Base-by-base conservation (phyloP, 1,140 invertebrate genomes). In the Oreohelix idahoensis region DNA sequence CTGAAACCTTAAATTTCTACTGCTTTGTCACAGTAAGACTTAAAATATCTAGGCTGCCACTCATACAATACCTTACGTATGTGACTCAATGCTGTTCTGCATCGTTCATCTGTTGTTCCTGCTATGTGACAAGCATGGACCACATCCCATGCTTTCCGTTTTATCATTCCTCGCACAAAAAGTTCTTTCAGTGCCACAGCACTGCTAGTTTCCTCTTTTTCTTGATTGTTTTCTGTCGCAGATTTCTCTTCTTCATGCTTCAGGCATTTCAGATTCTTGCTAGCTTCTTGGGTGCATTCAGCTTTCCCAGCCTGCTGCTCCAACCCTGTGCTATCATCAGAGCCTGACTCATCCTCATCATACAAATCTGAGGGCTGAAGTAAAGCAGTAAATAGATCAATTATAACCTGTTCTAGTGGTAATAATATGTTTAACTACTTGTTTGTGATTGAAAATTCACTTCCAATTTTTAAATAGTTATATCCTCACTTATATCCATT, bases 101-200 rank as follows among this genome's bases (percentile, higher is more conserved):
- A 82, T 11, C 80, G n/a, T 58, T 82, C 80, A 70, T 82, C 80
- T 1, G 80, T 82, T 74, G 42, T 42, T 39, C 80, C 80, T 45
- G 71, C 80, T 20, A 82, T 82, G 23, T 71, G 29, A 32, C 51
- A 74, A 29, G 70, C 51, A 2, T 82, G 80, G 5, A 82, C 51
- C 29, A 75, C 39, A 32, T 82, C 32, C 70, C 70, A 82, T 1
- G 80, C 70, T 29, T 75, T 74, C 45, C 51, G 1, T 36, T 82
- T 82, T 11, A 75, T 58, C 80, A 82, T 75, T 35, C 80, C 80
- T 0, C 80, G n/a, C 13, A 82, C 80, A 74, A 82, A 32, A 20
- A 82, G 71, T 42, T 82, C 80, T 51, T 82, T 82, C 49, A 82
- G 15, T 15, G 71, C 71, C 26, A 82, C 80, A 26, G 80, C 32